These are phyloP conservation scores for Leptocoma aspasia DNA, from an alignment of 2,113 vertebrate species.

Conservation along the genomic window DNA sequence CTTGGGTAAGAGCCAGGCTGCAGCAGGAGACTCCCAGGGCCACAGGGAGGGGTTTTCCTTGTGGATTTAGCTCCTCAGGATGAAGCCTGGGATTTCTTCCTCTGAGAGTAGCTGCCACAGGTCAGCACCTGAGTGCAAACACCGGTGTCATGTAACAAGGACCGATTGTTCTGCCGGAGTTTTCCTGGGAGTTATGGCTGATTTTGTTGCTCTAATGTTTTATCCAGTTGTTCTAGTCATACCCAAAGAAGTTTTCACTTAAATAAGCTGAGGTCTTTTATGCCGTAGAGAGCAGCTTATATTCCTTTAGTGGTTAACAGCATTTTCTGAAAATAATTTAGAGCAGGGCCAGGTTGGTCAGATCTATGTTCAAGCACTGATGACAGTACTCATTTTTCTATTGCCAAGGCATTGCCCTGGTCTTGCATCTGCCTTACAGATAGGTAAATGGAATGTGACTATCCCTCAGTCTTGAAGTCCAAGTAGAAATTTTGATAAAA, in stretches of 20 bases:
- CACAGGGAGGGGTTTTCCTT: neutral
- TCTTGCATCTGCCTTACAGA: neutral
- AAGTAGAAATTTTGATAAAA: neutral
- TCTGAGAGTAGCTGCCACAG: neutral
- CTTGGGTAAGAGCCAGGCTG: neutral
- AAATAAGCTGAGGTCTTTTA: neutral
- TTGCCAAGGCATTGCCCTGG: neutral
- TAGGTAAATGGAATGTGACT: neutral
- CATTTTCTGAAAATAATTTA: neutral
- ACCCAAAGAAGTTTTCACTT: neutral
- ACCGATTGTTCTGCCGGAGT: neutral
- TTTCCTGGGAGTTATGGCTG: neutral
- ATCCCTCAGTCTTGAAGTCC: neutral
- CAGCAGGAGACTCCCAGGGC: neutral
- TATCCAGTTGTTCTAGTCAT: neutral
- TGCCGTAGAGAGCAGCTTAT: neutral
- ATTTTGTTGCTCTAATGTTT: neutral
- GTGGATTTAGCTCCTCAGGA: neutral
- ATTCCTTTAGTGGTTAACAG: neutral
- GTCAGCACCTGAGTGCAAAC: neutral
- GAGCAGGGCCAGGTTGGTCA: neutral
- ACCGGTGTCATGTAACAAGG: accelerated
- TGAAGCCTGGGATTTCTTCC: neutral
- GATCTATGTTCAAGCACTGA: neutral
- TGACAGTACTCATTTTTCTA: neutral